Conservation (phyloP, 2,797 vertebrate species). For the Anisognathus igniventris region DNA sequence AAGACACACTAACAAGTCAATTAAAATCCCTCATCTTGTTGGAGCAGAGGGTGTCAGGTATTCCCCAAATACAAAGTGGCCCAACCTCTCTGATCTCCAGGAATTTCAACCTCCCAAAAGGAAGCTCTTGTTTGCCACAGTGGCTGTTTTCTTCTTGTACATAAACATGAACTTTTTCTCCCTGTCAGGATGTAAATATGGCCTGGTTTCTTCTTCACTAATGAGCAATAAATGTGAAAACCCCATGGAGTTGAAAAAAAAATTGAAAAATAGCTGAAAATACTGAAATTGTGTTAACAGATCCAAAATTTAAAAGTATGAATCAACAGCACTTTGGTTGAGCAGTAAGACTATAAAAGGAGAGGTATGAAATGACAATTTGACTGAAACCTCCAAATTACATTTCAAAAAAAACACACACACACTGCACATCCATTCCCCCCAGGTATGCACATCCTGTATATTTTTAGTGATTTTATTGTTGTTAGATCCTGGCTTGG, state of each 20-base stretch:
- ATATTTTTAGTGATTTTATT: background rate
- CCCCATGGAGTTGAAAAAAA: accelerated
- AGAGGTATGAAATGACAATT: background rate
- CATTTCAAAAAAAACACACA: background rate
- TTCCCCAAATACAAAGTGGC: background rate
- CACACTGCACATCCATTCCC: background rate
- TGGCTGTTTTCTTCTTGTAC: background rate
- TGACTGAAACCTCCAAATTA: background rate
- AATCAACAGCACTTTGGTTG: background rate
- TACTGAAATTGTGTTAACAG: background rate
- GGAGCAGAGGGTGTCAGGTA: background rate
- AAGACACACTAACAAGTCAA: background rate
- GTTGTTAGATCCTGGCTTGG: background rate
- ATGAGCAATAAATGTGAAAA: background rate
- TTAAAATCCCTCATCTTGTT: background rate
- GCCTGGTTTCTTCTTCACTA: background rate
- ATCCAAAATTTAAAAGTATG: background rate
- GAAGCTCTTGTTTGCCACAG: background rate
- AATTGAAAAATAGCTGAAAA: background rate
- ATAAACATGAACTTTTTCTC: background rate
- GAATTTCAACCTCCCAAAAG: background rate
- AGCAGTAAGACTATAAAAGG: background rate
- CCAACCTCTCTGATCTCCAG: background rate
- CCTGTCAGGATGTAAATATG: background rate
- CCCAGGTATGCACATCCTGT: background rate